Conservation (phyloP, 2,888 invertebrate genomes). For the Macroteleia sp. region DNA sequence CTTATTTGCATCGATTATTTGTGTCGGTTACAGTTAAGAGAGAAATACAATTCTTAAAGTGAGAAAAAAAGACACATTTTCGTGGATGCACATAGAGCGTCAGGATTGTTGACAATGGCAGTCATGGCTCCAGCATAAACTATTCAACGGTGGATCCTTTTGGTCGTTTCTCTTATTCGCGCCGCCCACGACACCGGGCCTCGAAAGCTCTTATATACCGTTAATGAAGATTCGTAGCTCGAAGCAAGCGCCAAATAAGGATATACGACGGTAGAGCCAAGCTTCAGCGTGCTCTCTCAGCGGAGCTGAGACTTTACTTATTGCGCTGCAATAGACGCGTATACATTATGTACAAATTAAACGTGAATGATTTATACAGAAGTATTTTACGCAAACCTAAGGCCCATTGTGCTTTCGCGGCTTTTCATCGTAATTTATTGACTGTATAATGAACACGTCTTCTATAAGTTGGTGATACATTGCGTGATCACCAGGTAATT, state of each 20-base stretch:
- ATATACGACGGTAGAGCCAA: conserved; percentile 68
- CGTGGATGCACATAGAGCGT: too few relatives aligned
- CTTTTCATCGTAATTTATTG: conserved; percentile 48
- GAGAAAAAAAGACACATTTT: too few relatives aligned
- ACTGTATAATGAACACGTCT: conserved; percentile 50
- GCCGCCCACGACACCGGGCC: conserved; percentile 44
- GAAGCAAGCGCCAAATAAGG: conserved; percentile 69
- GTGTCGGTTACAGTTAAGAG: too few relatives aligned
- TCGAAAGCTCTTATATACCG: conserved; percentile 64
- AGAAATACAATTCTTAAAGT: too few relatives aligned
- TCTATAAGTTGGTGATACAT: conserved; percentile 34
- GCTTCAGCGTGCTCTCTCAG: conserved; percentile 65
- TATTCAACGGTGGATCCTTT: conserved; percentile 52
- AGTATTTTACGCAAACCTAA: conserved; percentile 45
- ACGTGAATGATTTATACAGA: conserved; percentile 60
- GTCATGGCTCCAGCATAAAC: conserved; percentile 44
- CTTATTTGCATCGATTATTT: too few relatives aligned
- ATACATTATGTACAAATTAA: conserved; percentile 64
- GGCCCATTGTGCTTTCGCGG: conserved; percentile 40
- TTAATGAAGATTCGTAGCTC: conserved; percentile 71
- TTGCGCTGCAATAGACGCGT: conserved; percentile 57
- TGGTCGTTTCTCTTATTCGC: conserved; percentile 62
- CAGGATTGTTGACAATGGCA: conserved; percentile 37
- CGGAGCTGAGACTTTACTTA: conserved; percentile 49
- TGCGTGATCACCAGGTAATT: conserved; percentile 36